Percentiles rank a stretch among this genome's conserved stretches.
phyloP scores from a whole-genome alignment of 1,140 invertebrate species.

The Heliothis virescens region DNA sequence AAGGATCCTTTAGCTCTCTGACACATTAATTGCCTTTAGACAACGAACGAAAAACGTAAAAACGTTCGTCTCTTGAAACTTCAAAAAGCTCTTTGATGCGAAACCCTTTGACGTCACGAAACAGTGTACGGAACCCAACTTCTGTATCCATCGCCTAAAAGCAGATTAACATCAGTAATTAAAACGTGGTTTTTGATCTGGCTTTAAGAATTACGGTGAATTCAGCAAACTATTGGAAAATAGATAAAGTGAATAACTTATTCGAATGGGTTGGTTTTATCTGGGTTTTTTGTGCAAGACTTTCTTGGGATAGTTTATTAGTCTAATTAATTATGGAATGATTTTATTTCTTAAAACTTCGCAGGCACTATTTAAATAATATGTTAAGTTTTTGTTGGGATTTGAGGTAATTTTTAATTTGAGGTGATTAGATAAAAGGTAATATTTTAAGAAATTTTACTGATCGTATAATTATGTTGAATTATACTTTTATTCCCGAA shows the following conservation, averaged over 20 bases:
- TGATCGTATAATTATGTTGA: no score
- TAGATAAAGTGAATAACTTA: slow-evolving; percentile 11
- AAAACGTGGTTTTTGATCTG: slow-evolving; percentile 50
- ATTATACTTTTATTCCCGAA: no score
- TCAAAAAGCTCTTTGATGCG: slow-evolving; percentile 32
- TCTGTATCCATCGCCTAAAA: slow-evolving; percentile 31
- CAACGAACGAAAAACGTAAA: slow-evolving; percentile 32
- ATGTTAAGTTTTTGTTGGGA: not conserved
- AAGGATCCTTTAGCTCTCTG: not conserved
- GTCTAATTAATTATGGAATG: not conserved
- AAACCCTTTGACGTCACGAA: slow-evolving; percentile 47
- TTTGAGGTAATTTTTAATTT: no score
- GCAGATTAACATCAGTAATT: slow-evolving; percentile 59
- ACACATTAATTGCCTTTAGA: slow-evolving; percentile 40
- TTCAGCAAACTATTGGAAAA: slow-evolving; percentile 12
- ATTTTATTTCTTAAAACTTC: not conserved
- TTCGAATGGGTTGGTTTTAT: not conserved
- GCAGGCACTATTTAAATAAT: not conserved
- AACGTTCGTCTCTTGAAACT: slow-evolving; percentile 33
- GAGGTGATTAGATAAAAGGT: no score
- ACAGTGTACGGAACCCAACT: slow-evolving; percentile 34
- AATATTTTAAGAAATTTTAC: no score
- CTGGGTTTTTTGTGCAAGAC: not conserved
- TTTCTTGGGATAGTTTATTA: not conserved
- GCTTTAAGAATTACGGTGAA: slow-evolving; percentile 1